These are phyloP conservation scores for Amaurobius ferox DNA, from an alignment of 2,888 invertebrate species.

Conservation along the genomic window DNA sequence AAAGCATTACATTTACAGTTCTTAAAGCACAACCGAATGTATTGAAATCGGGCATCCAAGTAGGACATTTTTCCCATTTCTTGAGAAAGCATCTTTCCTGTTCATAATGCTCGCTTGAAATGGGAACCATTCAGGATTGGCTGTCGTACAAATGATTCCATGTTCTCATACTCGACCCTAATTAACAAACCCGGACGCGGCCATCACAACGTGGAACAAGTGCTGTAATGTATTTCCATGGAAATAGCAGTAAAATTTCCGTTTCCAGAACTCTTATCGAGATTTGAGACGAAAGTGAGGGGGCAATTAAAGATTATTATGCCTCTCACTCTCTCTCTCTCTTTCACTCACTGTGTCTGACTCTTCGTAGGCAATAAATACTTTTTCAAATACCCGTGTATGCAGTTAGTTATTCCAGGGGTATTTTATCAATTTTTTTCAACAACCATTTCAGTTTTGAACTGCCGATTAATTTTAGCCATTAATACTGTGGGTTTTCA, in stretches of 20 bases:
- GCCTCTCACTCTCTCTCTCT: neutral
- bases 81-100: slow-evolving; percentile 4
- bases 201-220: slow-evolving; percentile 33
- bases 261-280: neutral
- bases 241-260: neutral
- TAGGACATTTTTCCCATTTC: too few relatives aligned
- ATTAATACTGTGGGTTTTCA: neutral
- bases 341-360: too few relatives aligned
- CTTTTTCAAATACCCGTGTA: neutral
- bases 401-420: neutral
- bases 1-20: too few relatives aligned
- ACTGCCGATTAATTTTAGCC: neutral
- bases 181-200: slow-evolving; percentile 53
- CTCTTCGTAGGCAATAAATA: neutral
- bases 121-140: slow-evolving; percentile 29
- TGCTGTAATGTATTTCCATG: neutral
- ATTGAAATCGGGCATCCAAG: too few relatives aligned
- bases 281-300: neutral
- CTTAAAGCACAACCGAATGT: too few relatives aligned
- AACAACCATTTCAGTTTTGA: neutral
- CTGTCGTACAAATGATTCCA: slow-evolving; percentile 9
- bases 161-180: slow-evolving; percentile 51
- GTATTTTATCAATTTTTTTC: neutral
- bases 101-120: slow-evolving; percentile 21
- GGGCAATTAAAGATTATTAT: neutral